Base-by-base conservation (phyloP, 2,113 vertebrate species). In the Cyanocitta stelleri region DNA sequence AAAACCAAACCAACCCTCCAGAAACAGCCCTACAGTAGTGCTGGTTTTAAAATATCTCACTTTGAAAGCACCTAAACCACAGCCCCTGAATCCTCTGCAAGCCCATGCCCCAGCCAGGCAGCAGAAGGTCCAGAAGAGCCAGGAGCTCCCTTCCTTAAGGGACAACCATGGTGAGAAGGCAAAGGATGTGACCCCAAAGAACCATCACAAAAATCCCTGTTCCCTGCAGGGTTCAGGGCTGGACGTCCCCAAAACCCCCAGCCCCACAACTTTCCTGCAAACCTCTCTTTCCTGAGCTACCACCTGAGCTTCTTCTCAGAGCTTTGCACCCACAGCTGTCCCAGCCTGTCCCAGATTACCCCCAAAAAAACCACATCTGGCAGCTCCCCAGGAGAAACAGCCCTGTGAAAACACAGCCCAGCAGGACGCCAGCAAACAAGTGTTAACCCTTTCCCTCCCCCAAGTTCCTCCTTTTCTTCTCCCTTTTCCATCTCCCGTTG, bases 401-500 rank as follows among this genome's bases (percentile, higher is more conserved):
- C 33, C 9, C 66, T 5, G 72, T 16, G 32, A 39, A 52, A 66
- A 83, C 58, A 91, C 32, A 72, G 43, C 41, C 7, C 74, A 71
- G 54, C 20, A 0, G 69, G 66, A 78, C 6, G 20, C 8, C 8
- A 1, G 41, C 27, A 59, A 54, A 54, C 12, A 27, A 39, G 5
- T 0, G 9, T 90, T 75, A 94, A 90, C 87, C 69, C 85, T 51
- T 9, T 12, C 13, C 51, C 24, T 62, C 52, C 44, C 19, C 18
- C 7, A 39, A 6, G 46, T 7, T 56, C 48, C 29, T 69, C 52
- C 0, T 71, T 37, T 51, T 30, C 11, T 37, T 9, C 9, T 27
- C 18, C 29, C n/a, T 33, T 56, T 37, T 8, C 54, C 54, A 23
- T 2, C 30, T 48, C 52, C 39, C 1, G 0, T 0, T 41, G 35